phyloP scores from a whole-genome alignment of 1,140 invertebrate species.

The Bursaphelenchus mucronatus region DNA sequence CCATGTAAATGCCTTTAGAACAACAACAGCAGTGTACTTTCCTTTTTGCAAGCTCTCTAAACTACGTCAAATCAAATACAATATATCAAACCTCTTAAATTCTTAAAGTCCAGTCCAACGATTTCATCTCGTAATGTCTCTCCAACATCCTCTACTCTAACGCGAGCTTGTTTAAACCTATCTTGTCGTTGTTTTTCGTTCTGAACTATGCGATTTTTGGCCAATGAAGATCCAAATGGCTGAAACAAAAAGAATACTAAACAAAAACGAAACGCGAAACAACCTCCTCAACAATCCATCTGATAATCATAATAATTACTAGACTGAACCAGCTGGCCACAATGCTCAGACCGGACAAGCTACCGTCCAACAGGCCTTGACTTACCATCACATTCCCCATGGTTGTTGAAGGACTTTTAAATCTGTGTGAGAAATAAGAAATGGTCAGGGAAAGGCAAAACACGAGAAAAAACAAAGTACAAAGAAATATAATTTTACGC shows the following conservation, averaged over 20 bases:
- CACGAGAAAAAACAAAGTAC: too few relatives aligned
- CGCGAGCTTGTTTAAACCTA: slow-evolving; percentile 20
- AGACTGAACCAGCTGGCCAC: slow-evolving; percentile 18
- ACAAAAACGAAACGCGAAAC: background rate
- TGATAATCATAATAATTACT: background rate
- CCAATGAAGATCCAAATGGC: slow-evolving; percentile 21
- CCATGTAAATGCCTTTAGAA: slow-evolving; percentile 32
- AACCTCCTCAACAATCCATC: slow-evolving; percentile 16
- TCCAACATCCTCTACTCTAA: slow-evolving; percentile 16
- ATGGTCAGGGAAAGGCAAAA: too few relatives aligned
- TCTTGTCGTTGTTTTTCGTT: slow-evolving; percentile 22
- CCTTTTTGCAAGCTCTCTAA: slow-evolving; percentile 35
- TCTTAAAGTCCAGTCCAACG: slow-evolving; percentile 27
- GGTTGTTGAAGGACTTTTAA: background rate
- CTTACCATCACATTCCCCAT: slow-evolving; percentile 27
- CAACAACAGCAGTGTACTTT: slow-evolving; percentile 25
- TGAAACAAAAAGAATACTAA: slow-evolving; percentile 17
- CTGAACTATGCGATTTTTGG: slow-evolving; percentile 2
- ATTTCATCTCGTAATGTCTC: slow-evolving; percentile 32
- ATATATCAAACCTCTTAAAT: slow-evolving; percentile 35
- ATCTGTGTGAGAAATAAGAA: too few relatives aligned
- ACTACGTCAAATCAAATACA: slow-evolving; percentile 17
- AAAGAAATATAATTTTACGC: too few relatives aligned
- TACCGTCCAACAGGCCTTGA: slow-evolving; percentile 16
- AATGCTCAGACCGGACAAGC: background rate